Base-by-base conservation (phyloP, 2,888 invertebrate species). In the Heteropelma amictum region DNA sequence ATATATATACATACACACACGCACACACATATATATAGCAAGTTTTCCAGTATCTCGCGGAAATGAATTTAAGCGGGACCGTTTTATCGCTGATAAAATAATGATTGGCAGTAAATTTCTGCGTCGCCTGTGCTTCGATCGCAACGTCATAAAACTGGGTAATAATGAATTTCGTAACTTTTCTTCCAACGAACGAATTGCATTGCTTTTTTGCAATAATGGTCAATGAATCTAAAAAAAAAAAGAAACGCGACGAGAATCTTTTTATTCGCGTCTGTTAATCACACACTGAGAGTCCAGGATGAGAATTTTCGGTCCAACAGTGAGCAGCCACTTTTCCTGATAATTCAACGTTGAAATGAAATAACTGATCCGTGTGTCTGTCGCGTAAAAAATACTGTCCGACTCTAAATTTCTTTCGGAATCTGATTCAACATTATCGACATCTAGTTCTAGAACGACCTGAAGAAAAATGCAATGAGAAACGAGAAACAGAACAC, bases 1-100 rank as follows among this genome's bases (percentile, higher is more conserved):
- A n/a, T 47, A 26, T 17, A 12, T 26, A 26, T 33, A 21, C 12
- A 49, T 49, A 26, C 8, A 26, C 12, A 1, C n/a, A 10, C 28
- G 4, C 1, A 38, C 30, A 12, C 6, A 30, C 30, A 17, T 40
- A n/a, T 38, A 19, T 45, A 8, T 51, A 14, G 12, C 3, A 35
- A 23, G 38, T 12, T 21, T 21, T 56, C 38, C 33, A 23, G 40
- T 26, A n/a, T 23, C 14, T 10, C 21, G 30, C 17, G 8, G n/a
- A 12, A 8, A 30, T 47, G 63, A 3, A 17, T 45, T 21, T 10
- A 35, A 47, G n/a, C 26, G 21, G 45, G 12, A 45, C 35, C 38
- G 28, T 54, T 72, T 67, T 47, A 40, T 54, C 45, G 28, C 30
- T 60, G 45, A 3, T 58, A 67, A 38, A 28, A 28, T 61, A 54